phyloP scores from a whole-genome alignment of 2,888 invertebrate species.

The Amorpha juglandis region DNA sequence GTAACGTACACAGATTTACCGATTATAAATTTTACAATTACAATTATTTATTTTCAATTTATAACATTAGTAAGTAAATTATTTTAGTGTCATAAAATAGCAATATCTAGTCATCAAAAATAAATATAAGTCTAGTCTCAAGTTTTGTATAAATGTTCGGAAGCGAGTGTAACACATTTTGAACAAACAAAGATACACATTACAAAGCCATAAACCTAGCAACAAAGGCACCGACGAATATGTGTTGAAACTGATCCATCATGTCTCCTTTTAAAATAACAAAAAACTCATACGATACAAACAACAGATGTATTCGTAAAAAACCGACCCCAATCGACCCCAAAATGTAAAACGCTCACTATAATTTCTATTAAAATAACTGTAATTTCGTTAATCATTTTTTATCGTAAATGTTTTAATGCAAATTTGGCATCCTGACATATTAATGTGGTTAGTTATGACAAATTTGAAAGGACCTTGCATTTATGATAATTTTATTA shows the following conservation, averaged over 20 bases:
- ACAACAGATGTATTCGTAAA: conserved; percentile 83
- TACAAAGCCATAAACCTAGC: conserved; percentile 81
- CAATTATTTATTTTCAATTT: not conserved
- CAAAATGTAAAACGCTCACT: conserved; percentile 61
- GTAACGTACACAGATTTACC: not conserved
- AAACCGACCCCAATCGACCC: conserved; percentile 74
- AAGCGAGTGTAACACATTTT: conserved; percentile 74
- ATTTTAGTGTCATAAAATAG: not conserved
- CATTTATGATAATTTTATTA: conserved; percentile 57
- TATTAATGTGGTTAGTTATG: conserved; percentile 73
- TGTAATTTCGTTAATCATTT: conserved; percentile 75
- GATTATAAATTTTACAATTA: not conserved
- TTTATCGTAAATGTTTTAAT: conserved; percentile 75
- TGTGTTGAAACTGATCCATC: conserved; percentile 84
- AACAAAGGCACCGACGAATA: conserved; percentile 81
- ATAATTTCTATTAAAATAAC: conserved; percentile 77
- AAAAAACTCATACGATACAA: conserved; percentile 76
- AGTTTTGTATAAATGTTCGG: conserved; percentile 57
- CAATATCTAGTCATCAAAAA: conserved; percentile 9
- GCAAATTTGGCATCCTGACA: conserved; percentile 74
- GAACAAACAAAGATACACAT: conserved; percentile 84
- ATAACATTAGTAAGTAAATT: not conserved
- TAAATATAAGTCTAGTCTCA: conserved; percentile 14
- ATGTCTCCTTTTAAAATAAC: conserved; percentile 83
- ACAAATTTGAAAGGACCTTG: conserved; percentile 63